A percentile compares a stretch with the other conserved stretches of the same genome.
These are phyloP conservation scores for Triplophysa bombifrons DNA, from an alignment of 2,797 vertebrate species.

Conservation along the genomic window DNA sequence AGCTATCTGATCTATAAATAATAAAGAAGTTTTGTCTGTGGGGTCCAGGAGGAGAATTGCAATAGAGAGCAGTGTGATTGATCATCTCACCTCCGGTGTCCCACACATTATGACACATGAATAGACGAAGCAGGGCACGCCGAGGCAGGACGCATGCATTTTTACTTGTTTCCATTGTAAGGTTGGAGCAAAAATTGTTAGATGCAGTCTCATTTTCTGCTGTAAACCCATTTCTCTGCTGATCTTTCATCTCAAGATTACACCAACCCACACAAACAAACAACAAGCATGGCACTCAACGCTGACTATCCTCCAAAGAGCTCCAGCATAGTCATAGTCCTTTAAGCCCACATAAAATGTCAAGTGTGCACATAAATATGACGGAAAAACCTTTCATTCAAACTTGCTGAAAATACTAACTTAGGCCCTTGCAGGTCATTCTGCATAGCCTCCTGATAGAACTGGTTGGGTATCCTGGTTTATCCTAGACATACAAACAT, in stretches of 20 bases:
- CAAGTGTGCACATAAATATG: conserved; percentile 22
- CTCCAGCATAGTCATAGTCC: conserved; percentile 23
- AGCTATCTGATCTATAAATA: conserved; percentile 31
- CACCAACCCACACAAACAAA: conserved; percentile 24
- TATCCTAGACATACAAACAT: background rate
- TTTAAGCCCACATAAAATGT: conserved; percentile 14
- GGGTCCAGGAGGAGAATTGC: background rate
- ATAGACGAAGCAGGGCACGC: background rate
- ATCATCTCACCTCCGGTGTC: background rate
- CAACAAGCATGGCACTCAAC: conserved; percentile 21
- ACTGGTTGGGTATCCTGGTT: background rate
- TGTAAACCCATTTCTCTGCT: background rate
- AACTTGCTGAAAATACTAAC: background rate
- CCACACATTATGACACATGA: background rate
- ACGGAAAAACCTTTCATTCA: background rate
- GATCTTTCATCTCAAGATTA: conserved; percentile 8
- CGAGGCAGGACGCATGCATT: background rate
- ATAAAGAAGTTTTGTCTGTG: conserved; percentile 28
- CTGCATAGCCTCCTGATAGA: background rate
- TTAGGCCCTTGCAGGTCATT: background rate
- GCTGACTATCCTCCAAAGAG: conserved; percentile 22
- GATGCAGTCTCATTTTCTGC: background rate
- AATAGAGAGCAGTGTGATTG: background rate
- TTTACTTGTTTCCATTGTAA: conserved; percentile 4
- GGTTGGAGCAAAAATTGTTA: background rate